Percentiles rank a stretch among this genome's conserved stretches.
Conservation (phyloP, 2,797 vertebrate genomes). For the Semaprochilodus insignis region DNA sequence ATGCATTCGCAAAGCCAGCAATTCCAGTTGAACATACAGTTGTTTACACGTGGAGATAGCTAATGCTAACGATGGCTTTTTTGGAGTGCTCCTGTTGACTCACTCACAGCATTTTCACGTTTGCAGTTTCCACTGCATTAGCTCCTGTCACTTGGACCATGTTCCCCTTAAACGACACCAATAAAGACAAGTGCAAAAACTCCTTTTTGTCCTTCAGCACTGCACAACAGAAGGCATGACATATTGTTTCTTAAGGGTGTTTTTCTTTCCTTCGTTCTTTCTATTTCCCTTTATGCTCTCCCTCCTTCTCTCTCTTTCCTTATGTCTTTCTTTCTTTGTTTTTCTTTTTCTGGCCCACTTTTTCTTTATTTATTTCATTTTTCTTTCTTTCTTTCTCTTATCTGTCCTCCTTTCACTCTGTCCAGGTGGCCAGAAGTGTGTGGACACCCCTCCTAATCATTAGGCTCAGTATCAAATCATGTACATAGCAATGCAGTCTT, state of each 20-base stretch:
- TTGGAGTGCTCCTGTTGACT: slow-evolving; percentile 46
- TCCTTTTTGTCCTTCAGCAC: slow-evolving; percentile 15
- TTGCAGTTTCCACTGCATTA: slow-evolving; percentile 45
- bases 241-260: slow-evolving; percentile 8
- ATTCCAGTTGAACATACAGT: slow-evolving; percentile 50
- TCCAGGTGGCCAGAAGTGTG: too few relatives aligned
- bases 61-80: slow-evolving; percentile 44
- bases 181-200: slow-evolving; percentile 30
- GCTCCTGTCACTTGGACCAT: slow-evolving; percentile 28
- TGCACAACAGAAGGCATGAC: slow-evolving; percentile 19
- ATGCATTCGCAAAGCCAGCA: slow-evolving; percentile 34
- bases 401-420: background rate
- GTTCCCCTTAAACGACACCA: slow-evolving; percentile 30
- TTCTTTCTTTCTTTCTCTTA: background rate
- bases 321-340: background rate
- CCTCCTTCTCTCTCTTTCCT: background rate
- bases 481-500: too few relatives aligned
- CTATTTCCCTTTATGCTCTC: background rate
- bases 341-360: background rate
- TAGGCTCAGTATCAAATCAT: too few relatives aligned
- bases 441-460: too few relatives aligned
- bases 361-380: background rate
- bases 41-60: slow-evolving; percentile 38
- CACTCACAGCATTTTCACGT: slow-evolving; percentile 39
- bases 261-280: background rate